These are phyloP conservation scores for Excalfactoria chinensis DNA, from an alignment of 2,113 vertebrate species.

Conservation along the genomic window DNA sequence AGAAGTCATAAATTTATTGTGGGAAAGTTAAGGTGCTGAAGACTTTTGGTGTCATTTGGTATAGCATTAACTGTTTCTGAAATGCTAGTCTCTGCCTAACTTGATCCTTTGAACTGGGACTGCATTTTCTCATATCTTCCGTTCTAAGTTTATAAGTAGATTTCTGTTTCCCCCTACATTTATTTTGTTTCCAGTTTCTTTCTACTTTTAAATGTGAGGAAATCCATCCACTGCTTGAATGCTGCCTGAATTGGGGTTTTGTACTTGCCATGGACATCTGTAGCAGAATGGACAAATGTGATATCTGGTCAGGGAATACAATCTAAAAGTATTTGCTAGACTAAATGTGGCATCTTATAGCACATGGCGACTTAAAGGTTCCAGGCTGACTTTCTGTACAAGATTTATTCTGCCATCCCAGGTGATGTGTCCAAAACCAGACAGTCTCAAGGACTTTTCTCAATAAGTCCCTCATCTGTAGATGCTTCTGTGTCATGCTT, in stretches of 20 bases:
- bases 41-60: not conserved
- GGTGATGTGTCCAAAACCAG: not conserved
- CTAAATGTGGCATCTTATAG: not conserved
- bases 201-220: not conserved
- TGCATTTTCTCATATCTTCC: not conserved
- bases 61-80: not conserved
- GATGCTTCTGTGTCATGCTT: not conserved
- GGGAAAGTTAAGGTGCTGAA: not conserved
- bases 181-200: not conserved
- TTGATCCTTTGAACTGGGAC: not conserved
- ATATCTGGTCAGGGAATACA: accelerated
- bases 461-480: not conserved
- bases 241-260: accelerated
- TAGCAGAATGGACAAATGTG: not conserved
- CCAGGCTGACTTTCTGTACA: not conserved
- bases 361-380: not conserved
- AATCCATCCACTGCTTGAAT: not conserved
- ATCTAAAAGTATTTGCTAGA: not conserved
- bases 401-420: not conserved
- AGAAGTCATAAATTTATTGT: not conserved
- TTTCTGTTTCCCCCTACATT: not conserved
- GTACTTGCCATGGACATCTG: not conserved
- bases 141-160: not conserved
- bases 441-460: not conserved
- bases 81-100: not conserved